phyloP scores from a whole-genome alignment of 2,113 vertebrate species.

The Agapornis roseicollis region DNA sequence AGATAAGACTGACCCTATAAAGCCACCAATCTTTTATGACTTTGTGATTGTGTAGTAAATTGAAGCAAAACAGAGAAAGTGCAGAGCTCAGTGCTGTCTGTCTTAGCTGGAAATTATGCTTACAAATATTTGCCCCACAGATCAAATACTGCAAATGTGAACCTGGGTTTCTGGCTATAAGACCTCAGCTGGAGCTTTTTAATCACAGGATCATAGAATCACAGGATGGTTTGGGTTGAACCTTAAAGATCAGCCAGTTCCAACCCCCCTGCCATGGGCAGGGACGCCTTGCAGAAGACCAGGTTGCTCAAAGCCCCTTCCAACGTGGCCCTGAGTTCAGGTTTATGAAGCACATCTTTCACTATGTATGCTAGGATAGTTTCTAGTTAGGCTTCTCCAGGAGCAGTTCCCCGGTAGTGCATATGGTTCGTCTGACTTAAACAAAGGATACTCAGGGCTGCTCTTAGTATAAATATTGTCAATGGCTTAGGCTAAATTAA shows the following conservation, averaged over 20 bases:
- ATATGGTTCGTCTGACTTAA: background rate
- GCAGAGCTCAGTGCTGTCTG: background rate
- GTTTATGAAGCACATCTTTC: background rate
- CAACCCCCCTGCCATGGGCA: background rate
- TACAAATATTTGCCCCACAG: background rate
- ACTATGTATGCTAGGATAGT: background rate
- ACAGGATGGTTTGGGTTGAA: background rate
- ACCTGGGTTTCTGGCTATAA: background rate
- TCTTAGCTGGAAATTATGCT: background rate
- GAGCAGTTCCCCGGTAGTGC: fast-evolving
- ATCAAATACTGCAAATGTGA: background rate
- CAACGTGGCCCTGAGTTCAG: background rate
- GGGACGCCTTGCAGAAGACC: background rate
- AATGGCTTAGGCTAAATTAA: background rate
- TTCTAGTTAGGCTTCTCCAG: background rate
- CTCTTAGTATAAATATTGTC: background rate
- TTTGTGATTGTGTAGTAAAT: background rate
- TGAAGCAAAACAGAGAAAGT: background rate
- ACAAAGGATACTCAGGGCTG: background rate
- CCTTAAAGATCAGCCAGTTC: background rate
- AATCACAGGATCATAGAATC: background rate
- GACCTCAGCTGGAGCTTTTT: background rate
- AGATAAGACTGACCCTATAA: background rate
- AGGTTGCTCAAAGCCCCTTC: background rate
- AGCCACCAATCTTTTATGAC: background rate